Conservation (phyloP, 2,888 invertebrate species). For the Dasypogon diadema region DNA sequence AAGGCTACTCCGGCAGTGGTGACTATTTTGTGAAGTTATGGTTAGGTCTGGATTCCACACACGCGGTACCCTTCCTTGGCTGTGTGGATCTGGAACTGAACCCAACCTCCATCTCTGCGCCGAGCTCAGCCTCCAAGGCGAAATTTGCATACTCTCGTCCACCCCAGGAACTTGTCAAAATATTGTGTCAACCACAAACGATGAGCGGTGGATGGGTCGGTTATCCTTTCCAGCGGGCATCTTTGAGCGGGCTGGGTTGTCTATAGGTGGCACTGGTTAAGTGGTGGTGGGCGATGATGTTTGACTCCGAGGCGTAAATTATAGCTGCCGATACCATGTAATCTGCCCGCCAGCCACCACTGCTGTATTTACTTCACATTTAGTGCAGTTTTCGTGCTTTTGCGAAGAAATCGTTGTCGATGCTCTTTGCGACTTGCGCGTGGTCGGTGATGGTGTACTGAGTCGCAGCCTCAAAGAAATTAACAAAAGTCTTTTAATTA, state of each 20-base stretch:
- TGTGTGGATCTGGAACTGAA: not conserved
- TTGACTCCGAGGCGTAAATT: slow-evolving; percentile 38
- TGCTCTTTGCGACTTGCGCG: not conserved
- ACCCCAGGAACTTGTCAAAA: slow-evolving; percentile 46
- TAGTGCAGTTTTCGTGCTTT: slow-evolving; percentile 18
- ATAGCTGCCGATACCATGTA: slow-evolving; percentile 9
- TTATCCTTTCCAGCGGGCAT: not conserved
- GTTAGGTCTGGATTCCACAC: not conserved
- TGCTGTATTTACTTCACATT: not conserved
- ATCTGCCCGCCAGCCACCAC: not conserved
- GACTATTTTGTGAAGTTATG: not conserved
- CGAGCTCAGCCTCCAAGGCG: not conserved
- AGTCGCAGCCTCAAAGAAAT: not conserved
- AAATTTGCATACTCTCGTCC: slow-evolving; percentile 40
- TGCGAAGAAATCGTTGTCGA: not conserved
- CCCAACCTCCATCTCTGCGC: not conserved
- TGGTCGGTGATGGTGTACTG: not conserved
- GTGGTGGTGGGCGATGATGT: slow-evolving; percentile 45
- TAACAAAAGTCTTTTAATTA: slow-evolving; percentile 6
- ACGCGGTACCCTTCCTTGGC: not conserved
- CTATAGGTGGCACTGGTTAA: slow-evolving; percentile 25
- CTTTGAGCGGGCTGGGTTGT: not conserved
- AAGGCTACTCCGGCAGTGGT: not conserved
- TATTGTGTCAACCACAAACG: slow-evolving; percentile 42
- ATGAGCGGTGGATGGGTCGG: slow-evolving; percentile 28